phyloP scores from a whole-genome alignment of 2,113 vertebrate genomes.

The Tenrec ecaudatus region DNA sequence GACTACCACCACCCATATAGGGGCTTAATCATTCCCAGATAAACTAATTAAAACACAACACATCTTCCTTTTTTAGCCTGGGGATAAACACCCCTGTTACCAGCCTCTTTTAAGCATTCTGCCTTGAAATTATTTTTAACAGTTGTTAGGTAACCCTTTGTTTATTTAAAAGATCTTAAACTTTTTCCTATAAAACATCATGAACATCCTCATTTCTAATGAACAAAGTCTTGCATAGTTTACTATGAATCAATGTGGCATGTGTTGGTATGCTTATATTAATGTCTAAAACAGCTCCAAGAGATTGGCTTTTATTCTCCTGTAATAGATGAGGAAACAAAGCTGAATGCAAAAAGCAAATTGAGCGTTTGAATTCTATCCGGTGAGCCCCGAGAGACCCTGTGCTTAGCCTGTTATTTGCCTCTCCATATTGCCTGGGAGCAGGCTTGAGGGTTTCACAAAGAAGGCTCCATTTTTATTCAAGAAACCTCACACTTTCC shows the following conservation, averaged over 20 bases:
- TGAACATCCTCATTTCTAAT: background rate
- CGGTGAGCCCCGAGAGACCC: background rate
- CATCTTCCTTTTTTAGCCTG: background rate
- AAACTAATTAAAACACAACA: background rate
- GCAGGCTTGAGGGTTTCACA: background rate
- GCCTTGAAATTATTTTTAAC: background rate
- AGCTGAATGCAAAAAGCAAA: background rate
- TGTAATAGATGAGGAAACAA: conserved; percentile 24
- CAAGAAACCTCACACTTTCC: background rate
- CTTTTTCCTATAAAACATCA: background rate
- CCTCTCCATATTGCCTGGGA: background rate
- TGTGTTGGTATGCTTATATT: background rate
- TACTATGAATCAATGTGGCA: background rate
- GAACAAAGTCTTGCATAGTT: background rate
- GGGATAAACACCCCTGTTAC: background rate
- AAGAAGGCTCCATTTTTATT: background rate
- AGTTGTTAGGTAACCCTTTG: background rate
- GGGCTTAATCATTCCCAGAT: background rate
- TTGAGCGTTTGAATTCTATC: background rate
- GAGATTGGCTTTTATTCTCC: background rate
- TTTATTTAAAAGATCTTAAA: conserved; percentile 1
- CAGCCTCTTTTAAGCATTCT: background rate
- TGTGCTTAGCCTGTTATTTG: background rate
- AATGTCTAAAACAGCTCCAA: background rate
- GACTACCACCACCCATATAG: background rate